Conservation (phyloP, 2,888 invertebrate genomes). For the Synergus umbraculus region DNA sequence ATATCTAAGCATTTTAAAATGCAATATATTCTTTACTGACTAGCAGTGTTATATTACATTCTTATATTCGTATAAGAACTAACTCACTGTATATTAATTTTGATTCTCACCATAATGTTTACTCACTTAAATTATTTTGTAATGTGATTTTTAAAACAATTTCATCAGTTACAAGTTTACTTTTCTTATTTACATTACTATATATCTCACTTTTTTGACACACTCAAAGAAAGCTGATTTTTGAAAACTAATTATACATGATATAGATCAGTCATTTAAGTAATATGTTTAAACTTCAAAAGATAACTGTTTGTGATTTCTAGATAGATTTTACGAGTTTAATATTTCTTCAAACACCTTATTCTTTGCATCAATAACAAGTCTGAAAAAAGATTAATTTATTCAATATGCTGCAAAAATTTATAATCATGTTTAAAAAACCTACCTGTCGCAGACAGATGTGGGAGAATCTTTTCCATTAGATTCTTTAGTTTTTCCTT, state of each 20-base stretch:
- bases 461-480: background rate
- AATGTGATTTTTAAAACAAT: background rate
- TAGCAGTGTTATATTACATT: background rate
- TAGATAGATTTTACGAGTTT: background rate
- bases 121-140: background rate
- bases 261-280: background rate
- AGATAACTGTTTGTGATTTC: background rate
- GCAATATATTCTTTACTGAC: background rate
- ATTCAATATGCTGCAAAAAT: slow-evolving; percentile 14
- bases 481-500: slow-evolving; percentile 28
- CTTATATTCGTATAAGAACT: background rate
- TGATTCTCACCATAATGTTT: background rate
- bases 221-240: background rate
- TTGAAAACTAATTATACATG: background rate
- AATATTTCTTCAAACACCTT: slow-evolving; percentile 28
- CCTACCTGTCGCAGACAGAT: slow-evolving; percentile 43
- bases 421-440: slow-evolving; percentile 32
- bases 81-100: background rate
- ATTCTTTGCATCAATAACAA: slow-evolving; percentile 42
- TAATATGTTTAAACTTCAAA: background rate
- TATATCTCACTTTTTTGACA: background rate
- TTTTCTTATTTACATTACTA: background rate
- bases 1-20: background rate
- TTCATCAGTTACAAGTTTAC: background rate
- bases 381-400: slow-evolving; percentile 48